Evolutionary conservation across 2,113 vertebrate genomes (phyloP), one percentile per base, ranked within the genome.

Genomic region (Vicugna pacos): DNA sequence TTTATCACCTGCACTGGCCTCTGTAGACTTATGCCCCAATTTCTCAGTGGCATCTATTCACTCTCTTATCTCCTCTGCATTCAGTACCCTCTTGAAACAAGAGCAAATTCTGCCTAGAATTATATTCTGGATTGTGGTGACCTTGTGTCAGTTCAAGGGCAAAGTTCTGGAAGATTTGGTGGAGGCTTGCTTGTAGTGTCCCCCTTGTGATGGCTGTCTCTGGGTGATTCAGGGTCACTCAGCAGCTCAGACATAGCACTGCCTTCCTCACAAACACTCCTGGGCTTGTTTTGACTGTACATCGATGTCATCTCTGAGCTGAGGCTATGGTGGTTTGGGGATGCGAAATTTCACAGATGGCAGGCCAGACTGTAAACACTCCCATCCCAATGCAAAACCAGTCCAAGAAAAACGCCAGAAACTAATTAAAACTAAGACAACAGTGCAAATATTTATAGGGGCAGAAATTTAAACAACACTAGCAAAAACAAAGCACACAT

Each of bases 41-140:
- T 91, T 67, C 56, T 84, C n/a, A 15, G 0, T 28, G 48, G 42
- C 16, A 69, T 12, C 15, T 38, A 38, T n/a, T 28, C 35, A 79
- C 46, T 90, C 50, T 91, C 15, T 88, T 75, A 69, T 50, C 24
- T 70, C 30, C 30, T 38, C 62, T 97, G 83, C 42, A 72, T 92
- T 85, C 8, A 86, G 28, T 10, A 32, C 38, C 30, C 15, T 12
- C 58, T 80, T 73, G 56, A 88, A 11, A 58, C 65, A 64, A 58
- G 87, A 86, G 93, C 91, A 20, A 19, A 52, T 54, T 93, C 17
- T 54, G 72, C 38, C 92, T 96, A 54, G 84, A 58, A 65, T 91
- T 98, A 95, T 93, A 93, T 67, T 70, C 3, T 89, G 84, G 84
- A 90, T 86, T 73, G 64, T 91, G 92, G 76, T 84, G 92, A 91